phyloP scores from a whole-genome alignment of 2,888 invertebrate genomes.

The Boloria euphrosyne region DNA sequence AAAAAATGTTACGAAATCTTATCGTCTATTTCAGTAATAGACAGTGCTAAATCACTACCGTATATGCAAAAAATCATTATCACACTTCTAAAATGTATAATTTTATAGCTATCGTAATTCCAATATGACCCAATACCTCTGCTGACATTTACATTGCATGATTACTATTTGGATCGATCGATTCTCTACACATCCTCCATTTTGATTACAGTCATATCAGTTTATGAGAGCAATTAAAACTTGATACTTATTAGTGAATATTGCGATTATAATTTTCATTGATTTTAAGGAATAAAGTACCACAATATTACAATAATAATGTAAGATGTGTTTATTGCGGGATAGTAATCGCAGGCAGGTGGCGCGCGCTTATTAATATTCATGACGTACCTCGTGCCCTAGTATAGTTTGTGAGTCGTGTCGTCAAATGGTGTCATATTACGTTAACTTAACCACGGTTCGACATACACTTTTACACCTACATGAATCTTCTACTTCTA shows the following conservation, averaged over 20 bases:
- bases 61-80: background rate
- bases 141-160: slow-evolving; percentile 23
- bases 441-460: slow-evolving; percentile 35
- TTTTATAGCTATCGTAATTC: background rate
- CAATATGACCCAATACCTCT: slow-evolving; percentile 14
- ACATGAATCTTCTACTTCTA: background rate
- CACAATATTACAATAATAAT: slow-evolving; percentile 11
- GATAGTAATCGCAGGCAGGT: slow-evolving; percentile 59
- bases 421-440: slow-evolving; percentile 54
- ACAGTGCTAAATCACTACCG: too few relatives aligned
- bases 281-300: slow-evolving; percentile 5
- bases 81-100: background rate
- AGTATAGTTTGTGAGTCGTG: slow-evolving; percentile 53
- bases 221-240: slow-evolving; percentile 17
- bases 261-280: slow-evolving; percentile 14
- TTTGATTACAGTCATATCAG: slow-evolving; percentile 24
- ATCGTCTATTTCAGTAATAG: too few relatives aligned
- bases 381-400: slow-evolving; percentile 64
- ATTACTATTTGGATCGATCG: slow-evolving; percentile 17
- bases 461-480: slow-evolving; percentile 2
- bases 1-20: too few relatives aligned
- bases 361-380: slow-evolving; percentile 73
- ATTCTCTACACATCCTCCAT: slow-evolving; percentile 20
- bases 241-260: slow-evolving; percentile 1
- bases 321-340: slow-evolving; percentile 31